Base-by-base conservation (phyloP, 2,113 vertebrate genomes). In the Corythaeola cristata region DNA sequence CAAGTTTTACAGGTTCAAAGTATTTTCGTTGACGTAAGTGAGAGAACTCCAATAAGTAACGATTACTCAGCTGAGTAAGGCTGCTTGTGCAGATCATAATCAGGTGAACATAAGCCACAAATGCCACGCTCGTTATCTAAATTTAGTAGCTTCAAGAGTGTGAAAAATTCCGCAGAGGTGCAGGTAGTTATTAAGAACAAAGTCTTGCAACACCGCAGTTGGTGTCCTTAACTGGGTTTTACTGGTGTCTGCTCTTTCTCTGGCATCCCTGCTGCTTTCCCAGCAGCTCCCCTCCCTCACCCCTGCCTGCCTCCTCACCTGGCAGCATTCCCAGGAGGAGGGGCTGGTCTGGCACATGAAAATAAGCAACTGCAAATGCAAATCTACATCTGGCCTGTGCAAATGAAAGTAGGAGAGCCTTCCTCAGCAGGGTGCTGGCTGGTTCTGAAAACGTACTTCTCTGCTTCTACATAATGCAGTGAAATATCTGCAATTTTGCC, bases 321-420 rank as follows among this genome's bases (percentile, higher is more conserved):
- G 82, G 85, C 85, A 73, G 82, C 58, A 1, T 44, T 84, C 47
- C 89, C 66, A 11, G 4, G 66, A 44, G 52, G 33, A 84, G 84
- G 60, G 69, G 64, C 56, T 35, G 91, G 9, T 21, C 58, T 32
- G 24, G 8, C 3, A 0, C 87, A 93, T 60, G 93, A 20, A 77
- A 94, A 93, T 17, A 23, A 83, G 63, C 78, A 88, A 41, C 78
- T 86, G 82, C 82, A 77, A 55, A 84, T 86, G 93, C 93, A 96
- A 73, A 94, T 83, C 33, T 18, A 45, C 77, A 30, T n/a, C 81
- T 95, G 96, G 84, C 44, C 66, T 33, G 39, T 47, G 88, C 9
- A 30, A 45, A 37, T 26, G 85, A 24, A 35, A 73, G 3, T 1
- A 1, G 6, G 66, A n/a, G 45, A 17, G 30, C 7, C 37, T n/a